Evolutionary conservation across 1,140 invertebrate genomes (phyloP).

Genomic region (Sinella curviseta): DNA sequence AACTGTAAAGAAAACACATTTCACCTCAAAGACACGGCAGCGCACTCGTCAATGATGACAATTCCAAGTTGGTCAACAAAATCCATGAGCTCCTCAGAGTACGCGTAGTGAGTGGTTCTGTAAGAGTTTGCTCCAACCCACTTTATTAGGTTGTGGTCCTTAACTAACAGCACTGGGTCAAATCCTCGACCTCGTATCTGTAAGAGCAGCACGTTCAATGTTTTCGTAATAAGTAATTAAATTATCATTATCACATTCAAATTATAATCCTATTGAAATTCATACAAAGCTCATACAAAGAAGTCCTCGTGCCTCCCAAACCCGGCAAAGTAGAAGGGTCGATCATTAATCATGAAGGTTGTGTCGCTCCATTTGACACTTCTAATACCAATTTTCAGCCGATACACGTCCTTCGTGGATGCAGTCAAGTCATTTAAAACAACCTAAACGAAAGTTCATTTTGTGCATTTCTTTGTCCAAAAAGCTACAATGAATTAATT

Average conservation of each 20-base stretch:
- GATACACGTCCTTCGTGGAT: slow-evolving; percentile 88
- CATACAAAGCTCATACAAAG: slow-evolving; percentile 64
- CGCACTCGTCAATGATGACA: slow-evolving; percentile 93
- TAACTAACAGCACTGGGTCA: slow-evolving; percentile 79
- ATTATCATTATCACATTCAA: too few relatives aligned
- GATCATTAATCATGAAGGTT: slow-evolving; percentile 77
- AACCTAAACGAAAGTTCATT: too few relatives aligned
- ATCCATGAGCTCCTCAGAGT: slow-evolving; percentile 96
- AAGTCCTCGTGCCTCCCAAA: slow-evolving; percentile 96
- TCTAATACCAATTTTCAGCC: slow-evolving; percentile 81
- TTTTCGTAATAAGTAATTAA: too few relatives aligned
- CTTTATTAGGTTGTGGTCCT: slow-evolving; percentile 90
- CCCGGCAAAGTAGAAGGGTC: slow-evolving; percentile 84
- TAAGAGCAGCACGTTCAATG: too few relatives aligned
- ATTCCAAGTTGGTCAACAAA: slow-evolving; percentile 90
- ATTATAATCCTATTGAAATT: too few relatives aligned
- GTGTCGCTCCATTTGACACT: slow-evolving; percentile 74
- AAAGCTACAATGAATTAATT: too few relatives aligned
- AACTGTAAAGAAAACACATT: too few relatives aligned
- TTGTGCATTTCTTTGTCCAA: too few relatives aligned
- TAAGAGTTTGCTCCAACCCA: slow-evolving; percentile 95
- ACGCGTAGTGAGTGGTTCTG: slow-evolving; percentile 96
- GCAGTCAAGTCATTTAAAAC: too few relatives aligned
- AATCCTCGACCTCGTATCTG: slow-evolving; percentile 84
- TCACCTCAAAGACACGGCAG: slow-evolving; percentile 88